Conservation (phyloP, 23 tunicate genomes). For the Trididemnum miniatum region DNA sequence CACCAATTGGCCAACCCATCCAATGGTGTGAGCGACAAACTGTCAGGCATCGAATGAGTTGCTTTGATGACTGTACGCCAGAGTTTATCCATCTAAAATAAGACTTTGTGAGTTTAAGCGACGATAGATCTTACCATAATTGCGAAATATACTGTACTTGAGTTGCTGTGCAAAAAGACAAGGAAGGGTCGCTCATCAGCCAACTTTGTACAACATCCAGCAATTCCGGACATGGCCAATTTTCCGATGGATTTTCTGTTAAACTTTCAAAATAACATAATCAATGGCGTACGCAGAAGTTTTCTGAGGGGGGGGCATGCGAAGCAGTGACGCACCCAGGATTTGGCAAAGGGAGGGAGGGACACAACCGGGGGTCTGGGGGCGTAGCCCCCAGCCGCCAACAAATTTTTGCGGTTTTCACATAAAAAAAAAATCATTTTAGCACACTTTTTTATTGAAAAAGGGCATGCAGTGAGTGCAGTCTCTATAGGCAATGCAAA, state of each 20-base stretch:
- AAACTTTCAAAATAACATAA: background rate
- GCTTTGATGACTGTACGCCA: slow-evolving; percentile 88
- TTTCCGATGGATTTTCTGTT: background rate
- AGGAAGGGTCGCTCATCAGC: slow-evolving; percentile 54
- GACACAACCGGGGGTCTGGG: no score
- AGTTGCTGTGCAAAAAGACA: slow-evolving; percentile 59
- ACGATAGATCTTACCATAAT: background rate
- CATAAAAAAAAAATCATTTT: no score
- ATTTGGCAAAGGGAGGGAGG: no score
- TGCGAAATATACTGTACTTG: slow-evolving; percentile 35
- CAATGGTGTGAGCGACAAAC: slow-evolving; percentile 66
- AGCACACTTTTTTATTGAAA: no score
- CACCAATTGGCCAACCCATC: slow-evolving; percentile 79
- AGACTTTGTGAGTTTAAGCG: no score
- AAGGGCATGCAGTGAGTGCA: no score
- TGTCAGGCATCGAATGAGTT: slow-evolving; percentile 63
- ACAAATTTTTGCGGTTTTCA: no score
- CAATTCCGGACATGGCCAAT: slow-evolving; percentile 42
- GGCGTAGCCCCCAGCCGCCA: no score
- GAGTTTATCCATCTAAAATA: slow-evolving; percentile 68
- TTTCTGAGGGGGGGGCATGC: no score
- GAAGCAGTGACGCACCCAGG: no score
- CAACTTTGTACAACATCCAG: slow-evolving; percentile 80
- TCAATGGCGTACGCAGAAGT: no score
- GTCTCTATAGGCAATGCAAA: no score